These are phyloP conservation scores for Megalonaias nervosa DNA, from an alignment of 1,140 invertebrate species.

Conservation along the genomic window DNA sequence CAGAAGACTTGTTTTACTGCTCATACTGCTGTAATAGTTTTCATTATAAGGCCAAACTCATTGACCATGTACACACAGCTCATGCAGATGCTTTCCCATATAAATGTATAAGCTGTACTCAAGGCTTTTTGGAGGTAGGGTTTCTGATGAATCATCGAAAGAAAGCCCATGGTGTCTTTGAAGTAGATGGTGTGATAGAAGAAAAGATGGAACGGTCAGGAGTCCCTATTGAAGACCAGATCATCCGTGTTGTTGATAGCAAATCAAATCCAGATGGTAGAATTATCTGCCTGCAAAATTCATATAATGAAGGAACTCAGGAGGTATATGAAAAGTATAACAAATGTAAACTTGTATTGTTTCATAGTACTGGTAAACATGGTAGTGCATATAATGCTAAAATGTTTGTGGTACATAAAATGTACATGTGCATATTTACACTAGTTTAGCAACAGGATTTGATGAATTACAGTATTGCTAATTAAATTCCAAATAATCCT, in stretches of 20 bases:
- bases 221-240: background rate
- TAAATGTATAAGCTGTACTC: conserved; percentile 51
- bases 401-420: too few species aligned
- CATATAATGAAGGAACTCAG: background rate
- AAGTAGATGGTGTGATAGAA: conserved; percentile 4
- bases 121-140: conserved; percentile 51
- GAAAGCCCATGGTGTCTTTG: conserved; percentile 41
- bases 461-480: too few species aligned
- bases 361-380: too few species aligned
- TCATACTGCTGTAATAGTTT: conserved; percentile 51
- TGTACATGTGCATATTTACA: too few species aligned
- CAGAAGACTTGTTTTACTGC: conserved; percentile 54
- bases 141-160: conserved; percentile 47
- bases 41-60: conserved; percentile 55
- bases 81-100: conserved; percentile 55
- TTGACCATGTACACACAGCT: conserved; percentile 56
- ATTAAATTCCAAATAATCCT: too few species aligned
- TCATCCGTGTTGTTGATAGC: background rate
- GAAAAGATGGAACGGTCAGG: background rate
- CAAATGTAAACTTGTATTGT: too few species aligned
- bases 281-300: background rate
- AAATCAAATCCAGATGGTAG: background rate
- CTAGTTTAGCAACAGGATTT: too few species aligned
- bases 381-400: too few species aligned
- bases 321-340: too few species aligned